phyloP scores from a whole-genome alignment of 2,113 vertebrate species.

The Lophotis ruficrista region DNA sequence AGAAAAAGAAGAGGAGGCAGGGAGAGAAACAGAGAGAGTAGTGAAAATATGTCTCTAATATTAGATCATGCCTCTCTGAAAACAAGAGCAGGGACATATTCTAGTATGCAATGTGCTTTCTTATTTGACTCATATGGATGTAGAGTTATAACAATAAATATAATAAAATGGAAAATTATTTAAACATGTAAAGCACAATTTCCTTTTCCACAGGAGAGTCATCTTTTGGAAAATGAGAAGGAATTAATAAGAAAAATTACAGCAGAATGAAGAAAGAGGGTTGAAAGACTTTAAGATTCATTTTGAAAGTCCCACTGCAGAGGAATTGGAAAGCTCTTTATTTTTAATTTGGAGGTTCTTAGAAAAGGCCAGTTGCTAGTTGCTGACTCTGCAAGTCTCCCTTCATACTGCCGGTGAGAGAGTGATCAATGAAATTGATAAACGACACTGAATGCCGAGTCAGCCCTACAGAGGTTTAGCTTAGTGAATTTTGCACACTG shows the following conservation, averaged over 20 bases:
- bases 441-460: constrained; percentile 55
- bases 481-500: background rate
- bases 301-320: constrained; percentile 46
- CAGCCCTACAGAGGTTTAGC: constrained; percentile 50
- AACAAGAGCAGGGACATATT: background rate
- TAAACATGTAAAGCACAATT: constrained; percentile 32
- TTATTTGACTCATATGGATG: background rate
- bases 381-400: constrained; percentile 48
- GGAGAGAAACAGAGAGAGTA: rapidly evolving
- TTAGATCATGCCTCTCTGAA: background rate
- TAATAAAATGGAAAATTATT: constrained; percentile 44
- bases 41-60: background rate
- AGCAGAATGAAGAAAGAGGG: constrained; percentile 26
- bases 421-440: constrained; percentile 68
- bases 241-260: constrained; percentile 47
- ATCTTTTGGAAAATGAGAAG: constrained; percentile 24
- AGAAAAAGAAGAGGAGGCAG: background rate
- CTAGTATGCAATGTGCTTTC: background rate
- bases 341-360: constrained; percentile 56
- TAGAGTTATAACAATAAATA: background rate
- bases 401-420: background rate
- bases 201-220: constrained; percentile 24
- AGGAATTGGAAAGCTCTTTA: constrained; percentile 18
- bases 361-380: background rate
- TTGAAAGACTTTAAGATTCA: constrained; percentile 4